Evolutionary conservation across 2,888 invertebrate species (phyloP).

Genomic region (Mellilla xanthometata): DNA sequence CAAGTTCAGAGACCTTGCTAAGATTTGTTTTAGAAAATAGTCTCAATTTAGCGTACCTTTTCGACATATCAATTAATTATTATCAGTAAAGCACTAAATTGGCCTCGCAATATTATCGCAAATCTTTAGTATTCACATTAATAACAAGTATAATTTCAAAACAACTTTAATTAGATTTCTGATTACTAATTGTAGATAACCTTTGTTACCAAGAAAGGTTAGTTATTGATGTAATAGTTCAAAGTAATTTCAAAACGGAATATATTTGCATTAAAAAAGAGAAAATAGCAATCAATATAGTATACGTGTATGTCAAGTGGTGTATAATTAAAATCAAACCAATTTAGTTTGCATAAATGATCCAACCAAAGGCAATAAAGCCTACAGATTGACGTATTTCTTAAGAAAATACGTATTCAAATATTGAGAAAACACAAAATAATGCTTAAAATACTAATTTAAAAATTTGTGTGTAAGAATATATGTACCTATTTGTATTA

Average conservation of each 20-base stretch:
- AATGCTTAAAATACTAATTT: no score
- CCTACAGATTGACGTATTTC: no score
- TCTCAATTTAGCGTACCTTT: background rate
- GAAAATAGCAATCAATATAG: background rate
- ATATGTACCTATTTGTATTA: no score
- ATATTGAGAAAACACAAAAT: background rate
- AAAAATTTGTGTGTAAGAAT: no score
- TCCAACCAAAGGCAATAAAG: background rate
- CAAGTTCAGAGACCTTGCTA: no score
- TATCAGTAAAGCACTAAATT: slow-evolving; percentile 3
- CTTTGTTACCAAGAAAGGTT: background rate
- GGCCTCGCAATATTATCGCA: slow-evolving; percentile 1
- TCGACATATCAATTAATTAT: background rate
- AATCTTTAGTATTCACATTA: slow-evolving; percentile 1
- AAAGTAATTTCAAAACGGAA: background rate
- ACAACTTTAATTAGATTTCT: background rate
- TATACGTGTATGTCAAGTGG: slow-evolving; percentile 1
- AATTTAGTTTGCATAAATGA: slow-evolving; percentile 7
- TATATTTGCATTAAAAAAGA: background rate
- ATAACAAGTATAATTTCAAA: background rate
- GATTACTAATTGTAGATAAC: slow-evolving; percentile 7
- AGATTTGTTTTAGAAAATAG: no score
- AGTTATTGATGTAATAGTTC: background rate
- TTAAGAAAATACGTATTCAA: background rate
- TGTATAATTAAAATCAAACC: slow-evolving; percentile 1